These are phyloP conservation scores for Temnopleurus reevesii DNA, from an alignment of 53 echinoderm and acorn worm species.

Conservation along the genomic window DNA sequence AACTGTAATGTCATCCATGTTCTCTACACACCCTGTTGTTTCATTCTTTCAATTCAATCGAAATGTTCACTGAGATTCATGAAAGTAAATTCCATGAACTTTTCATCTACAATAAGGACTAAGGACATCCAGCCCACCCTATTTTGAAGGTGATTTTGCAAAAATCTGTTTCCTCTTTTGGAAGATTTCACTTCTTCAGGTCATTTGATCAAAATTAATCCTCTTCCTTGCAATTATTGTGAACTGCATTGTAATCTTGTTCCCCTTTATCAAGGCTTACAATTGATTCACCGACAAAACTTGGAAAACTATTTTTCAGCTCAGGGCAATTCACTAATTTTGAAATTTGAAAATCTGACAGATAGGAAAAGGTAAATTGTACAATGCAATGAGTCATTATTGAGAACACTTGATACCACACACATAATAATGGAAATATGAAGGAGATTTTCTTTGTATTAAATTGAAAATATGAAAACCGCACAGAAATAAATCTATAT, in stretches of 20 bases:
- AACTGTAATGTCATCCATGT: too few species aligned
- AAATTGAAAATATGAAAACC: too few species aligned
- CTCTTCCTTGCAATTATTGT: constrained; percentile 27
- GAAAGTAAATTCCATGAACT: background rate
- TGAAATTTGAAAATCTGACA: constrained; percentile 28
- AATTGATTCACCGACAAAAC: background rate
- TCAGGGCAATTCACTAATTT: background rate
- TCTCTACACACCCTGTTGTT: too few species aligned
- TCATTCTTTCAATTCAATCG: too few species aligned
- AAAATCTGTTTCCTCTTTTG: background rate
- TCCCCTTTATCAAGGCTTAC: background rate
- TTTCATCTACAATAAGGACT: background rate
- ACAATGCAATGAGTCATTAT: background rate
- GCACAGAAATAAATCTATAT: too few species aligned
- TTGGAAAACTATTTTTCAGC: background rate
- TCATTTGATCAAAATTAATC: constrained; percentile 19
- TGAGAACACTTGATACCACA: background rate
- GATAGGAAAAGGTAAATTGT: background rate
- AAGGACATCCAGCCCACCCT: too few species aligned
- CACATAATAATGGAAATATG: too few species aligned
- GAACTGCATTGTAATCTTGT: background rate
- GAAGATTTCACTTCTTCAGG: background rate
- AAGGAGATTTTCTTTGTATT: too few species aligned
- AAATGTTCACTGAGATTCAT: too few species aligned
- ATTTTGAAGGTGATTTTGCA: background rate